Percentiles rank a stretch among this genome's conserved stretches.
Evolutionary conservation across 2,888 invertebrate genomes (phyloP).

Genomic region (Meteorus cinctellus): DNA sequence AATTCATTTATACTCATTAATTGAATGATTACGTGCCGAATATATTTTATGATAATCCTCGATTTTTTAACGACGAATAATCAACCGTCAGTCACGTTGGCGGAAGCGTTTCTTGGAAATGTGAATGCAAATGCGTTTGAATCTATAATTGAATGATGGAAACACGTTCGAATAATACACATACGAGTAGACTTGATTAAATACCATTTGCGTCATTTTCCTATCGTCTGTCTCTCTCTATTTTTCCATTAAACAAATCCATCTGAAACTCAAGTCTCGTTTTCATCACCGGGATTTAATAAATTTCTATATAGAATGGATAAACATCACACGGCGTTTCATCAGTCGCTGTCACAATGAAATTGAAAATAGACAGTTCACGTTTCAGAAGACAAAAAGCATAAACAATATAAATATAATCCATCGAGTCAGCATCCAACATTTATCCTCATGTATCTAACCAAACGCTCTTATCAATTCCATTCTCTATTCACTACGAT

Average conservation of each 20-base stretch:
- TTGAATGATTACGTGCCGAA: too few species aligned
- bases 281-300: neutral
- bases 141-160: neutral
- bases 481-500: neutral
- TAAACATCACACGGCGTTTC: neutral
- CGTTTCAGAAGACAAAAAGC: neutral
- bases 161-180: neutral
- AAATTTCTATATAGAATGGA: neutral
- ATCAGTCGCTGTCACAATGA: neutral
- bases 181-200: neutral
- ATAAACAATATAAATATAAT: neutral
- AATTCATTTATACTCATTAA: too few species aligned
- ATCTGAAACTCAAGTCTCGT: neutral
- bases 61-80: too few species aligned
- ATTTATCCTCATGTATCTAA: neutral
- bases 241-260: conserved; percentile 1
- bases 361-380: neutral
- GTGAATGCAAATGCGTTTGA: neutral
- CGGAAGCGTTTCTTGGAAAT: neutral
- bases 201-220: neutral
- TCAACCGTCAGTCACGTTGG: neutral
- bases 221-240: neutral
- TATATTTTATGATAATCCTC: too few species aligned
- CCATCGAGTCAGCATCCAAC: too few species aligned
- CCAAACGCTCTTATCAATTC: neutral